Evolutionary conservation across 1,140 invertebrate species (phyloP).

Genomic region (Leptestheria dahalacensis): DNA sequence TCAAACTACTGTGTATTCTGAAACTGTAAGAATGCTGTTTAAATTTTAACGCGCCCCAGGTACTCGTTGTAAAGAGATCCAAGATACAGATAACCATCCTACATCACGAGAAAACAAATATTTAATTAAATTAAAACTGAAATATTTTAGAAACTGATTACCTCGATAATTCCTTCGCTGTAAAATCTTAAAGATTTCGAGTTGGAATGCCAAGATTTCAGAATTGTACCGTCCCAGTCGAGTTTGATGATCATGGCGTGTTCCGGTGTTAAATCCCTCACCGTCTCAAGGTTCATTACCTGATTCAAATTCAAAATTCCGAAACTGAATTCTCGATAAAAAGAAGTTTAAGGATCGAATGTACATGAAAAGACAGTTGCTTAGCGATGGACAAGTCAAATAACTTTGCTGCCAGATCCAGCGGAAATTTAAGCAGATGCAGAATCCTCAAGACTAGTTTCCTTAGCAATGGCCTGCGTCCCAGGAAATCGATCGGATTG

Average conservation of each 20-base stretch:
- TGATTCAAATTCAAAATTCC: conserved; percentile 13
- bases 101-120: background rate
- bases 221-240: conserved; percentile 46
- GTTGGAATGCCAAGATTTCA: conserved; percentile 38
- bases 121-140: background rate
- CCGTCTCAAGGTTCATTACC: conserved; percentile 19
- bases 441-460: conserved; percentile 24
- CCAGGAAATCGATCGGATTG: conserved; percentile 24
- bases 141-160: background rate
- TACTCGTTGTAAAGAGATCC: background rate
- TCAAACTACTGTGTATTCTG: too few relatives aligned
- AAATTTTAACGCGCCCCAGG: background rate
- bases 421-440: conserved; percentile 17
- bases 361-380: conserved; percentile 22
- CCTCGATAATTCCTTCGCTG: background rate
- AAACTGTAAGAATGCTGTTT: too few relatives aligned
- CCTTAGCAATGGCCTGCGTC: conserved; percentile 26
- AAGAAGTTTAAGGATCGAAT: background rate
- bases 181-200: background rate
- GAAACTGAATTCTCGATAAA: too few relatives aligned
- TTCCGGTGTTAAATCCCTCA: conserved; percentile 23
- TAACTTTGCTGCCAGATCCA: conserved; percentile 16
- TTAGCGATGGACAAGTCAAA: conserved; percentile 4
- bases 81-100: background rate
- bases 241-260: conserved; percentile 38